These are phyloP conservation scores for Cynodonichthys magdalenae DNA, from an alignment of 2,797 vertebrate genomes.

Conservation along the genomic window DNA sequence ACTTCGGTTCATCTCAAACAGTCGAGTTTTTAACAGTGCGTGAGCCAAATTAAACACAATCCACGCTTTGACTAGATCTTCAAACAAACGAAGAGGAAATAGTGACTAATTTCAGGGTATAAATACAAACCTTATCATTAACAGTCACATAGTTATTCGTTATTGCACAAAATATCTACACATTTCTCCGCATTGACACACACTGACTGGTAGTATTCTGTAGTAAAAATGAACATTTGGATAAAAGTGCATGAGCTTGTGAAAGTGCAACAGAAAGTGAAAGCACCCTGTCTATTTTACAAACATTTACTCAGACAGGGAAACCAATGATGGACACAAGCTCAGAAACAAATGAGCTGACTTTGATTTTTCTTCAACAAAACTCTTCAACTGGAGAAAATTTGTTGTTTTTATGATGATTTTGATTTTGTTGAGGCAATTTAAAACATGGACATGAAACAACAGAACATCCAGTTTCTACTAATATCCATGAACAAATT, in stretches of 20 bases:
- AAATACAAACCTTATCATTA: constrained; percentile 56
- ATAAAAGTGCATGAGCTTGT: constrained; percentile 55
- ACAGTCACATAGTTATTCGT: constrained; percentile 69
- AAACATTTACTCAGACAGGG: constrained; percentile 35
- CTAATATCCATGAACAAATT: constrained; percentile 29
- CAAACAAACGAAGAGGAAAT: constrained; percentile 50
- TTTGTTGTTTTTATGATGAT: constrained; percentile 5
- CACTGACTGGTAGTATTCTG: constrained; percentile 28
- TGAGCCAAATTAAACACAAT: constrained; percentile 76
- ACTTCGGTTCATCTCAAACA: constrained; percentile 69
- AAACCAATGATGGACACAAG: constrained; percentile 14
- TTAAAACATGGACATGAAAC: constrained; percentile 19
- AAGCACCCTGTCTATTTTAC: constrained; percentile 35
- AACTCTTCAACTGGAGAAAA: constrained; percentile 9
- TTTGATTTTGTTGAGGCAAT: constrained; percentile 6
- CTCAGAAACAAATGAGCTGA: constrained; percentile 1
- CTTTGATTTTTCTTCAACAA: constrained; percentile 4
- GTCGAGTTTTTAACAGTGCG: constrained; percentile 81
- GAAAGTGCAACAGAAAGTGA: constrained; percentile 18
- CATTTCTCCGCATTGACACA: constrained; percentile 16
- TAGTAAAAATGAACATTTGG: constrained; percentile 30
- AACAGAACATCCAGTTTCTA: constrained; percentile 38
- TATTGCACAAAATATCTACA: constrained; percentile 74
- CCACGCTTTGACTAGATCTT: constrained; percentile 47
- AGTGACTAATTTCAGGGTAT: constrained; percentile 40